Conservation (phyloP, 2,888 invertebrate genomes). For the Pandemis heparana region DNA sequence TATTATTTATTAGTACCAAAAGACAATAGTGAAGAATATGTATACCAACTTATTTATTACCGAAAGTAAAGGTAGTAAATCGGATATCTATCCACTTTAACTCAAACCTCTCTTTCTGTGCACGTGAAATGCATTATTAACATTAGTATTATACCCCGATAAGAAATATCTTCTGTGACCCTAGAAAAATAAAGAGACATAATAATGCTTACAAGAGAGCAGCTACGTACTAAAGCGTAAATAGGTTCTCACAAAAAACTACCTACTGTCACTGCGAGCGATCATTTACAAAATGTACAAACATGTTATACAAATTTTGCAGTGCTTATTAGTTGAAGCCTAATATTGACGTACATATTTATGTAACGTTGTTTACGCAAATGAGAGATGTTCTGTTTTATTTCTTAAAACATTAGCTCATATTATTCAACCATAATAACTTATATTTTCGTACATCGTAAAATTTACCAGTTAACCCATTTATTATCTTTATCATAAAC, state of each 20-base stretch:
- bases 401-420: conserved; percentile 16
- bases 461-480: conserved; percentile 26
- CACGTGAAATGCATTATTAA: no score
- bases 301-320: background rate
- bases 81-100: no score
- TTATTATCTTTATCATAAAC: conserved; percentile 23
- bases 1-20: no score
- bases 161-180: background rate
- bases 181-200: background rate
- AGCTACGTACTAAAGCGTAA: background rate
- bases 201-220: background rate
- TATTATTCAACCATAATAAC: conserved; percentile 19
- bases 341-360: background rate
- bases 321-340: conserved; percentile 1
- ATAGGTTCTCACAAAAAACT: background rate
- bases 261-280: background rate
- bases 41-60: no score
- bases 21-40: no score
- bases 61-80: no score
- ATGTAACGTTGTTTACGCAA: conserved; percentile 13
- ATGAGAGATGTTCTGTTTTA: conserved; percentile 10
- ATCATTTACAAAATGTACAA: background rate
- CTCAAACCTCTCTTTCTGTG: no score
- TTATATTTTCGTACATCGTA: conserved; percentile 33
- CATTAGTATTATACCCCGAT: background rate